phyloP scores from a whole-genome alignment of 2,797 vertebrate species.

The Sandelia bainsii region DNA sequence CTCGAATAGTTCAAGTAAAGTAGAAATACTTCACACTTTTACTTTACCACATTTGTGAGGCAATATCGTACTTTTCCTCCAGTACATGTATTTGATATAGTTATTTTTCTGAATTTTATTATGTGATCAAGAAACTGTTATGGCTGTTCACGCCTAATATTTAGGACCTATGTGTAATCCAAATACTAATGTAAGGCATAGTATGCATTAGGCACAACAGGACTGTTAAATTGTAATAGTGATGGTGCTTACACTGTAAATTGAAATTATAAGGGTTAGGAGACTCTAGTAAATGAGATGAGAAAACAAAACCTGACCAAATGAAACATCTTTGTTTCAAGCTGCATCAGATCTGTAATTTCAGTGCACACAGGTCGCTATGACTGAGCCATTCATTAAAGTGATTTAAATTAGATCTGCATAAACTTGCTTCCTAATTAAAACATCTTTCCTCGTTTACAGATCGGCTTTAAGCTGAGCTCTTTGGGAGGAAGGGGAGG shows the following conservation, averaged over 20 bases:
- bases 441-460: conserved; percentile 98
- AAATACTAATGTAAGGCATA: background rate
- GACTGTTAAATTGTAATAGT: background rate
- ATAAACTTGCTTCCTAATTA: conserved; percentile 98
- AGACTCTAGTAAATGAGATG: conserved; percentile 17
- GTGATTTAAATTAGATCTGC: conserved; percentile 96
- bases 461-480: conserved; percentile 93
- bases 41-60: too few relatives aligned
- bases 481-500: conserved; percentile 84
- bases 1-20: too few relatives aligned
- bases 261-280: background rate
- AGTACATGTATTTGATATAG: too few relatives aligned
- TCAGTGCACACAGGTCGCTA: conserved; percentile 71
- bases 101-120: too few relatives aligned
- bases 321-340: conserved; percentile 42
- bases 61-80: too few relatives aligned
- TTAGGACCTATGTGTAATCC: background rate
- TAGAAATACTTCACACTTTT: too few relatives aligned
- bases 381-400: conserved; percentile 76
- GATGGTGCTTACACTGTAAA: background rate
- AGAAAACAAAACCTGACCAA: conserved; percentile 32
- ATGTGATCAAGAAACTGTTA: background rate
- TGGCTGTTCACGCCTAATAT: background rate
- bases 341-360: conserved; percentile 42
- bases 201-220: background rate